Percentiles rank a stretch among this genome's conserved stretches.
These are phyloP conservation scores for Cinclus mexicanus DNA, from an alignment of 2,113 vertebrate genomes.

Conservation along the genomic window DNA sequence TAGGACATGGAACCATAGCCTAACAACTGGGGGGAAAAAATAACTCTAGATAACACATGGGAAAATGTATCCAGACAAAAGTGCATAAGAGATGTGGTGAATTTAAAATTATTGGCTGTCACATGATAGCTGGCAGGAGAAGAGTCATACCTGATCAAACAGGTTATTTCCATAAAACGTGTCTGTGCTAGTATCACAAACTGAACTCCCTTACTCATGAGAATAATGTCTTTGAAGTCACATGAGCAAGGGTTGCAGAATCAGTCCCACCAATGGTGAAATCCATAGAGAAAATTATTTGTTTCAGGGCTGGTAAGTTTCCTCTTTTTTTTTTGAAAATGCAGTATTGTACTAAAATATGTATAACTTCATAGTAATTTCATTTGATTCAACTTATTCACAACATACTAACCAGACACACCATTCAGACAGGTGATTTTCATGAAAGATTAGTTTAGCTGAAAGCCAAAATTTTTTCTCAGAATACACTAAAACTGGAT, in stretches of 20 bases:
- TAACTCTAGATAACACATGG: conserved; percentile 16
- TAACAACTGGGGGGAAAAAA: neutral
- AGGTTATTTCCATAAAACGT: conserved; percentile 65
- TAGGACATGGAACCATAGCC: neutral
- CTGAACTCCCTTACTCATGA: conserved; percentile 60
- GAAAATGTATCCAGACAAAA: conserved; percentile 52
- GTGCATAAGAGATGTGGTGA: conserved; percentile 23
- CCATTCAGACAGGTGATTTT: neutral
- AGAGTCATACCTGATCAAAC: conserved; percentile 63
- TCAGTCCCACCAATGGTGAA: conserved; percentile 27
- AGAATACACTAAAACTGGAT: neutral
- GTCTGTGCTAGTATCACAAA: conserved; percentile 51
- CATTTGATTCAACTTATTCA: neutral
- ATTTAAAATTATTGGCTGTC: conserved; percentile 50
- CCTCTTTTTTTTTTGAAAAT: neutral
- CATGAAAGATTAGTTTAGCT: neutral
- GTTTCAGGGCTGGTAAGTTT: neutral
- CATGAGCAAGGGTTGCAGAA: conserved; percentile 43
- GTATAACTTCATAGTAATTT: neutral
- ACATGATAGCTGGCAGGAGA: conserved; percentile 59
- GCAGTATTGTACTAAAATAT: neutral
- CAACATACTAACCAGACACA: neutral
- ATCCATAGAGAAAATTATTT: neutral
- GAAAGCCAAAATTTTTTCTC: neutral
- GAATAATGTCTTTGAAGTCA: conserved; percentile 54